Conservation (phyloP, 2,888 invertebrate genomes). For the Dinocampus coccinellae region DNA sequence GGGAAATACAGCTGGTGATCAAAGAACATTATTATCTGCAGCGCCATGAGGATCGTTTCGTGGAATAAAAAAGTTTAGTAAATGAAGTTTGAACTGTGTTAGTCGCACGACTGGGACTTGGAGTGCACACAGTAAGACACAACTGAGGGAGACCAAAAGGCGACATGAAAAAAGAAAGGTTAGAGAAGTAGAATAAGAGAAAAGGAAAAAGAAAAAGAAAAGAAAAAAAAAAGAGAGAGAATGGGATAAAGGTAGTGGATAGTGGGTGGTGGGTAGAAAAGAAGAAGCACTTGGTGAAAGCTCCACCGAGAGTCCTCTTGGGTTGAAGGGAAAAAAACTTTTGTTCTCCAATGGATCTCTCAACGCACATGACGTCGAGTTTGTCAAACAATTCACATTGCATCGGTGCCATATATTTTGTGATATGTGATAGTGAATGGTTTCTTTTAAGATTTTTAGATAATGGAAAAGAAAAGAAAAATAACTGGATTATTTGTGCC, state of each 20-base stretch:
- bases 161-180: slow-evolving; percentile 6
- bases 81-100: slow-evolving; percentile 48
- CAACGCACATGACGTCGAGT: slow-evolving; percentile 18
- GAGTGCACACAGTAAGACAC: slow-evolving; percentile 17
- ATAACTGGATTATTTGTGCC: neutral
- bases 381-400: slow-evolving; percentile 44
- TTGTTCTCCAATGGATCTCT: slow-evolving; percentile 12
- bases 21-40: slow-evolving; percentile 35
- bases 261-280: slow-evolving; percentile 4
- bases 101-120: slow-evolving; percentile 32
- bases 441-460: neutral
- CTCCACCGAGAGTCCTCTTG: neutral
- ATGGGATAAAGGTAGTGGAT: too few relatives aligned
- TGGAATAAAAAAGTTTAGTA: slow-evolving; percentile 44
- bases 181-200: slow-evolving; percentile 2
- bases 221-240: too few relatives aligned
- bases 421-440: slow-evolving; percentile 14
- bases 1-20: slow-evolving; percentile 33
- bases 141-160: slow-evolving; percentile 17
- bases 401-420: slow-evolving; percentile 13
- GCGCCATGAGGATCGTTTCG: slow-evolving; percentile 25
- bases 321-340: neutral
- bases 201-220: neutral
- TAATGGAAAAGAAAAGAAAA: neutral
- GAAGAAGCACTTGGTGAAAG: slow-evolving; percentile 34